phyloP scores from a whole-genome alignment of 2,797 vertebrate genomes.

The Okamejei kenojei region DNA sequence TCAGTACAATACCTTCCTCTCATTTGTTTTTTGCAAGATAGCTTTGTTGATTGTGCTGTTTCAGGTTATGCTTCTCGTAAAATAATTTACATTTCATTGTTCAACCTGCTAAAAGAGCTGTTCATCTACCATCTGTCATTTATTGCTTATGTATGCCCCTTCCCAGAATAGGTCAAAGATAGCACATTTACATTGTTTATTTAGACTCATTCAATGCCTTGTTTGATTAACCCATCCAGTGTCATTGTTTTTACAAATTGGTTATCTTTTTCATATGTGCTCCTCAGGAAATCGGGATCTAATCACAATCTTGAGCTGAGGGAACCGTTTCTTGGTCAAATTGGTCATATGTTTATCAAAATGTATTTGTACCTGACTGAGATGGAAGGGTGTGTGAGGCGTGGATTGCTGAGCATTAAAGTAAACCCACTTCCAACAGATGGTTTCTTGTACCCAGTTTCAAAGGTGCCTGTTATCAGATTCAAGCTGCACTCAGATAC shows the following conservation, averaged over 20 bases:
- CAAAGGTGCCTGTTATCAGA: not conserved
- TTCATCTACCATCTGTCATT: not conserved
- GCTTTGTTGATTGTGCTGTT: not conserved
- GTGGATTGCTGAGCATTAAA: not conserved
- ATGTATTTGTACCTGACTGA: not conserved
- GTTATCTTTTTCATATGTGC: not conserved
- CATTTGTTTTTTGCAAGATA: not conserved
- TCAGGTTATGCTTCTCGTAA: not conserved
- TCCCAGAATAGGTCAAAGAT: not conserved
- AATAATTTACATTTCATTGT: constrained; percentile 2
- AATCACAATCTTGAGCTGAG: not conserved
- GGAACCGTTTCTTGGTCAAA: not conserved
- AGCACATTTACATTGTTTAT: not conserved
- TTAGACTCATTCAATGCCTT: not conserved
- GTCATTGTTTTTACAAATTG: not conserved
- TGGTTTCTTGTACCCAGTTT: not conserved
- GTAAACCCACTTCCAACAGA: constrained; percentile 20
- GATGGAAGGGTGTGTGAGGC: not conserved
- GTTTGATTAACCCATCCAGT: not conserved
- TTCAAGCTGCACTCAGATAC: constrained; percentile 12
- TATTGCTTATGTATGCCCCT: not conserved
- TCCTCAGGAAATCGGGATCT: not conserved
- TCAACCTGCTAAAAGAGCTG: not conserved
- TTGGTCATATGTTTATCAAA: not conserved
- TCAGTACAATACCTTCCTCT: not conserved